Conservation (phyloP, 2,888 invertebrate species). For the Callinectes sapidus region DNA sequence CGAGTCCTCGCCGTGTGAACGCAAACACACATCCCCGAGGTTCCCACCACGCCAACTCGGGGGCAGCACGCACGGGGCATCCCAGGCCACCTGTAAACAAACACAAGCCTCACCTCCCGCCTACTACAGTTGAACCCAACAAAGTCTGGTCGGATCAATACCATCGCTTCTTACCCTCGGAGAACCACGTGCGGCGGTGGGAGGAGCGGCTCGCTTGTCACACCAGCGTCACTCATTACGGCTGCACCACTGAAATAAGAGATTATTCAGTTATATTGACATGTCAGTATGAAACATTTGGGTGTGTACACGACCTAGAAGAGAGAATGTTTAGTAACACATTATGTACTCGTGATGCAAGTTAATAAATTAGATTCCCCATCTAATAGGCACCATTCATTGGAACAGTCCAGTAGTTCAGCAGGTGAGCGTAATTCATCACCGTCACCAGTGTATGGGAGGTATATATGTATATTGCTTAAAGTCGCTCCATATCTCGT, state of each 20-base stretch:
- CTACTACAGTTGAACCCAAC: constrained; percentile 13
- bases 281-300: neutral
- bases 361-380: neutral
- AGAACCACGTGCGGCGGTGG: constrained; percentile 29
- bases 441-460: neutral
- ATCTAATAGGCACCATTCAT: neutral
- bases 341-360: neutral
- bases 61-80: neutral
- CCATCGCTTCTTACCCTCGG: constrained; percentile 12
- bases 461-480: constrained; percentile 8
- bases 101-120: constrained; percentile 6
- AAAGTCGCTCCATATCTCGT: constrained; percentile 20
- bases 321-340: neutral
- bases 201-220: neutral
- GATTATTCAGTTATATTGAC: neutral
- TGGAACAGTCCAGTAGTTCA: neutral
- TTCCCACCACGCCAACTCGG: neutral
- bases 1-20: neutral
- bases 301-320: neutral
- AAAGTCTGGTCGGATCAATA: constrained; percentile 28
- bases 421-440: neutral
- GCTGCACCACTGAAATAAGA: constrained; percentile 4
- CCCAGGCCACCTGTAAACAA: neutral
- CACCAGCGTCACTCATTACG: neutral
- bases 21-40: neutral